Base-by-base conservation (phyloP, 2,888 invertebrate genomes). In the Germaria angustata region DNA sequence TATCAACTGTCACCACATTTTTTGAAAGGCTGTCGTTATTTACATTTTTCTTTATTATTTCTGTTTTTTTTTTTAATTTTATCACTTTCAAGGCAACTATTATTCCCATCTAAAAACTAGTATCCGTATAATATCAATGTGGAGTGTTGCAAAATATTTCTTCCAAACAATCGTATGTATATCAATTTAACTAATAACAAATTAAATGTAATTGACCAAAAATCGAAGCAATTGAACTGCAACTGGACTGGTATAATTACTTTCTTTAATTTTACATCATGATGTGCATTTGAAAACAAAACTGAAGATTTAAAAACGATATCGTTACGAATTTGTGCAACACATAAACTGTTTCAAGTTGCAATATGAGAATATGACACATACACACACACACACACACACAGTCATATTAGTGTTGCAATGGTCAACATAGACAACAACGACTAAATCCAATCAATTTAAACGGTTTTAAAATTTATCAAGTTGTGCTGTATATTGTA, bases 221-320 rank as follows among this genome's bases (percentile, higher is more conserved):
- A 75, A 46, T 20, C 13, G 2, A 49, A 69, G 17, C 57, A 32
- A 59, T 57, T 63, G 9, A 71, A 41, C 15, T 61, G 51, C 65
- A 66, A 61, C 28, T 3, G 44, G n/a, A 81, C 81, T 39, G 53
- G 77, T 55, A 61, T 13, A 39, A 61, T 77, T 32, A 66, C 77
- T 81, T 81, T 81, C 72, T 61, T 76, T 28, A 36, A 46, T 22
- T 57, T 53, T n/a, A 6, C 11, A 8, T 61, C 17, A 53, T 57
- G 61, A 57, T 9, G 2, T 28, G 11, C 51, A 20, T 28, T 5
- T n/a, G n/a, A n/a, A 20, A n/a, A 51, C 39, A 68, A 46, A 17
- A 20, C 4, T 39, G 17, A 22, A 61, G 55, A 17, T 77, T 59
- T 59, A 2, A 69, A 80, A 78, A 55, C 63, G 34, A 75, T 77